These are phyloP conservation scores for Pemphigus obesinymphae DNA, from an alignment of 1,140 invertebrate genomes.

Conservation along the genomic window DNA sequence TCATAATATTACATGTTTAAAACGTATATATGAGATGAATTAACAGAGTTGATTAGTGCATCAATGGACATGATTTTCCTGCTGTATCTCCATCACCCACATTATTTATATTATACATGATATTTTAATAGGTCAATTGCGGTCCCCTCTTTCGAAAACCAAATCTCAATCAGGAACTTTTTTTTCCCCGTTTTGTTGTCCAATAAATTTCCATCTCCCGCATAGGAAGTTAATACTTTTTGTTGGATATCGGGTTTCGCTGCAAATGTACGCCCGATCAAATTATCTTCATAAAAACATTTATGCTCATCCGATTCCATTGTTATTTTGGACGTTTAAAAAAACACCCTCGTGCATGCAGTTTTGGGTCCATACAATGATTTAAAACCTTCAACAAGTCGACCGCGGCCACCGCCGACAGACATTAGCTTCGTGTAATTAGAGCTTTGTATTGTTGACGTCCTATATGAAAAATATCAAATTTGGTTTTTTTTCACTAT, in stretches of 20 bases:
- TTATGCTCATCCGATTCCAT: conserved; percentile 40
- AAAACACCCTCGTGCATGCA: conserved; percentile 5
- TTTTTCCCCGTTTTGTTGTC: conserved; percentile 9
- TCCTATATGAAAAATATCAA: conserved; percentile 31
- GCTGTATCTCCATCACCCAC: too few relatives aligned
- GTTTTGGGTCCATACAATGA: background rate
- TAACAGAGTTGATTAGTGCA: too few relatives aligned
- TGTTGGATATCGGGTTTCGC: conserved; percentile 34
- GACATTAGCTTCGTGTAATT: conserved; percentile 14
- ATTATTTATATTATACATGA: background rate
- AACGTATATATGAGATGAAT: too few relatives aligned
- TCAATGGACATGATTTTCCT: too few relatives aligned
- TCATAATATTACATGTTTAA: too few relatives aligned
- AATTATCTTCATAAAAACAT: conserved; percentile 41
- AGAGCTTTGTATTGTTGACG: conserved; percentile 36
- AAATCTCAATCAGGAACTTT: background rate
- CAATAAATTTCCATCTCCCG: conserved; percentile 36
- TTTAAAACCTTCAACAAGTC: conserved; percentile 24
- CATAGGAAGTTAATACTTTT: conserved; percentile 41
- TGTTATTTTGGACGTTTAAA: conserved; percentile 34
- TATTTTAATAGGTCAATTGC: conserved; percentile 26
- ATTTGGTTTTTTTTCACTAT: background rate
- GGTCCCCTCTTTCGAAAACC: background rate
- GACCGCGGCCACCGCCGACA: background rate
- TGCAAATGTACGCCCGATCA: conserved; percentile 17